These are phyloP conservation scores for Caenorhabditis sulstoni DNA, from an alignment of 2,888 invertebrate species.

Conservation along the genomic window DNA sequence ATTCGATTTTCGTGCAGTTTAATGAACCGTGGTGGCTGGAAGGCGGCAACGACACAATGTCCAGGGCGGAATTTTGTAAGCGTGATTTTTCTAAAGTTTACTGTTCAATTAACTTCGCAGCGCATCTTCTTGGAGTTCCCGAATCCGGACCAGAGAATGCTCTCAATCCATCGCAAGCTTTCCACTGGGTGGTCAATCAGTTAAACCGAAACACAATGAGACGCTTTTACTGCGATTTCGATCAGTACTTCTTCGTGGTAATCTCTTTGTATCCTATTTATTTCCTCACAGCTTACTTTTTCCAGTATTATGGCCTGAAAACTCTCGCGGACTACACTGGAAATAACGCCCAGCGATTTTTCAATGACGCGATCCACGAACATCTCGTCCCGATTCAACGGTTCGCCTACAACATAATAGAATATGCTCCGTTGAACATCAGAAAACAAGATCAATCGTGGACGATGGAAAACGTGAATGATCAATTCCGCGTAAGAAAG, in stretches of 20 bases:
- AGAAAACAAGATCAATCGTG: no score
- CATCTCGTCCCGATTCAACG: constrained; percentile 17
- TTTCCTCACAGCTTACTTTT: background rate
- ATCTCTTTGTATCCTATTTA: background rate
- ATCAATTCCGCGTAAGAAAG: constrained; percentile 4
- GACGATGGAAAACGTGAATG: background rate
- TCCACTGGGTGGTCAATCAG: constrained; percentile 4
- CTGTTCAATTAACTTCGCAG: no score
- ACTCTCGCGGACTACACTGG: constrained; percentile 15
- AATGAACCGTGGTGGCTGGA: background rate
- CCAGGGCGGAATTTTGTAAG: no score
- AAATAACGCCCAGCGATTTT: background rate
- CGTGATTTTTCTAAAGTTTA: no score
- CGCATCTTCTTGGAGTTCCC: no score
- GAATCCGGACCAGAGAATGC: background rate
- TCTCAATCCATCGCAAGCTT: background rate
- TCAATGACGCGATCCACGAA: background rate
- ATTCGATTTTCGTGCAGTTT: constrained; percentile 7
- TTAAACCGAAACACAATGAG: background rate
- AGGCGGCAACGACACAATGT: background rate
- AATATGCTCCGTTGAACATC: no score
- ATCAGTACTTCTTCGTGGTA: constrained; percentile 29
- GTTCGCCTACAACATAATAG: no score
- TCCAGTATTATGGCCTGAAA: constrained; percentile 22
- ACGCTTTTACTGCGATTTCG: constrained; percentile 2